phyloP scores from a whole-genome alignment of 2,797 vertebrate species.

The Notolabrus celidotus region DNA sequence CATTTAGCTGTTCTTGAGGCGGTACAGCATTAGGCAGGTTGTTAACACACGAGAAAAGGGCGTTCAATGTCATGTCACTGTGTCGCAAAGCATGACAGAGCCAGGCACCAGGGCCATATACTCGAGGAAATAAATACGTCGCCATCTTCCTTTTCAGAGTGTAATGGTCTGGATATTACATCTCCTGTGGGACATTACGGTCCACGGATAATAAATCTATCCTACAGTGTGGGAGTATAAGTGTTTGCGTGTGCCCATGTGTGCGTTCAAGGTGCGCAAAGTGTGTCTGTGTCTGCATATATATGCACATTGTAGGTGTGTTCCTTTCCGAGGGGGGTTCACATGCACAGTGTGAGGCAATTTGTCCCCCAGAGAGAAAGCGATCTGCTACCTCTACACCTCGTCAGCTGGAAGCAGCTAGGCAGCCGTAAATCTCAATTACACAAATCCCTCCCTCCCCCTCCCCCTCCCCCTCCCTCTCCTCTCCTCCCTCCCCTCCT shows the following conservation, averaged over 20 bases:
- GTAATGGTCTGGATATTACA: constrained; percentile 85
- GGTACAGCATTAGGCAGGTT: constrained; percentile 64
- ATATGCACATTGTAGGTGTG: constrained; percentile 23
- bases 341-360: constrained; percentile 62
- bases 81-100: constrained; percentile 72
- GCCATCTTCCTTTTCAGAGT: constrained; percentile 72
- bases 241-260: constrained; percentile 9
- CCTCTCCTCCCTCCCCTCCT: constrained; percentile 13
- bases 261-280: constrained; percentile 46
- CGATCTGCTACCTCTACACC: constrained; percentile 61
- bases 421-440: constrained; percentile 85
- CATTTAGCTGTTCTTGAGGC: constrained; percentile 76
- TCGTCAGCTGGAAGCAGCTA: constrained; percentile 93
- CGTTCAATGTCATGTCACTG: constrained; percentile 83
- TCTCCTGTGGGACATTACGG: constrained; percentile 79
- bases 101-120: constrained; percentile 62
- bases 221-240: constrained; percentile 22
- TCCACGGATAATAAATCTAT: constrained; percentile 79
- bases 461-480: constrained; percentile 20
- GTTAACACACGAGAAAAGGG: constrained; percentile 75
- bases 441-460: constrained; percentile 48
- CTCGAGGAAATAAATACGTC: constrained; percentile 80
- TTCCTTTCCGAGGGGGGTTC: constrained; percentile 45
- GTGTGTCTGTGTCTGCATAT: constrained; percentile 41
- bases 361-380: constrained; percentile 75